These are phyloP conservation scores for Eupelmus urozonus DNA, from an alignment of 2,888 invertebrate genomes.

Conservation along the genomic window DNA sequence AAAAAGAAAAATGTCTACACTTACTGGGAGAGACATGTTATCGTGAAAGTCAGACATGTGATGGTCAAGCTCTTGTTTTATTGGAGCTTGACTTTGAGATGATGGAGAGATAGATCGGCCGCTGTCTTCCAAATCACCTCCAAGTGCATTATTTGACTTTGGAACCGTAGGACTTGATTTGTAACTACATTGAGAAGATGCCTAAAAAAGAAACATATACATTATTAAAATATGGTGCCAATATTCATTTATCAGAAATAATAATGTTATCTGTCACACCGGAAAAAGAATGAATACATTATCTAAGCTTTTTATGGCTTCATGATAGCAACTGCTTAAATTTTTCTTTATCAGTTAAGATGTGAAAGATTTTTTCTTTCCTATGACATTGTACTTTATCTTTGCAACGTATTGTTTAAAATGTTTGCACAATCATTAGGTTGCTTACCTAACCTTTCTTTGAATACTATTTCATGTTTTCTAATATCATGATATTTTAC, in stretches of 20 bases:
- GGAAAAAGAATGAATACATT: slow-evolving; percentile 49
- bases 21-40: slow-evolving; percentile 77
- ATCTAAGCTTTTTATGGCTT: slow-evolving; percentile 56
- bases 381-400: slow-evolving; percentile 46
- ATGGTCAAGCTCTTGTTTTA: slow-evolving; percentile 83
- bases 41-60: slow-evolving; percentile 78
- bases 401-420: slow-evolving; percentile 22
- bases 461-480: slow-evolving; percentile 21
- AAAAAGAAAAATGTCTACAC: slow-evolving; percentile 60
- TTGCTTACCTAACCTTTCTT: slow-evolving; percentile 52
- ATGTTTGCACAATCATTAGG: slow-evolving; percentile 39
- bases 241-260: slow-evolving; percentile 22
- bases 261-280: slow-evolving; percentile 35
- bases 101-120: slow-evolving; percentile 80
- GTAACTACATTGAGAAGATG: slow-evolving; percentile 82
- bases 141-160: slow-evolving; percentile 82
- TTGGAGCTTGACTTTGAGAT: slow-evolving; percentile 78
- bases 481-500: background rate
- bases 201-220: slow-evolving; percentile 75
- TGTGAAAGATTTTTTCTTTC: slow-evolving; percentile 24
- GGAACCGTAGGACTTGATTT: slow-evolving; percentile 82
- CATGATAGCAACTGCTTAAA: slow-evolving; percentile 38
- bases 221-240: no score
- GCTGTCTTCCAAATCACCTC: slow-evolving; percentile 79
- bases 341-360: slow-evolving; percentile 48